Evolutionary conservation across 2,797 vertebrate genomes (phyloP).

Genomic region (Nyctalus aviator): DNA sequence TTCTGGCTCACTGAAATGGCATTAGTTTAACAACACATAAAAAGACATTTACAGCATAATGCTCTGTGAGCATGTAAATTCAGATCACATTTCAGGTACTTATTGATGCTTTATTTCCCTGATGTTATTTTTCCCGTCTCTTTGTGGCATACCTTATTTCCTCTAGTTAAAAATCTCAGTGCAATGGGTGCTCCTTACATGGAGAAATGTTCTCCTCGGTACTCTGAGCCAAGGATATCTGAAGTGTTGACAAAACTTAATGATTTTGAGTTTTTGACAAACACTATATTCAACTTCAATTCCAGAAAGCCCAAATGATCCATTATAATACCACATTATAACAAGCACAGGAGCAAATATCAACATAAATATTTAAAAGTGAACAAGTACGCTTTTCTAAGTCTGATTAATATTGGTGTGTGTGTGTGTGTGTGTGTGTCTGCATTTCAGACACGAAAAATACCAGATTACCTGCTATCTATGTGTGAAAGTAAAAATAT

Average conservation of each 20-base stretch:
- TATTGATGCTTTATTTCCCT: neutral
- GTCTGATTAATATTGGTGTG: neutral
- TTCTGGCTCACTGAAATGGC: neutral
- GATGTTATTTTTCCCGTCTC: neutral
- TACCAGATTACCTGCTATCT: neutral
- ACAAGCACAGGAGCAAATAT: neutral
- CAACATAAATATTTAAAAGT: neutral
- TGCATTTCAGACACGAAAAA: neutral
- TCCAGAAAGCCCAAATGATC: neutral
- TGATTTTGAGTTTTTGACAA: conserved; percentile 4
- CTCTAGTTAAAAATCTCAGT: neutral
- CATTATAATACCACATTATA: neutral
- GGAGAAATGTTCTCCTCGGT: neutral
- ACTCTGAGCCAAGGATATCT: neutral
- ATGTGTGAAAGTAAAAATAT: neutral
- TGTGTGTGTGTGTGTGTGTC: neutral
- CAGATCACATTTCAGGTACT: neutral
- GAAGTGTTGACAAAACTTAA: neutral
- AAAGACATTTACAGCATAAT: neutral
- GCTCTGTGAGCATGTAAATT: neutral
- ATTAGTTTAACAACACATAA: neutral
- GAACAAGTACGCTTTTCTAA: neutral
- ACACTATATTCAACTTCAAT: neutral
- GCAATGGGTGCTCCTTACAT: neutral
- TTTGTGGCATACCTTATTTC: neutral